Percentiles rank a stretch among this genome's conserved stretches.
These are phyloP conservation scores for Asteroscopus sphinx DNA, from an alignment of 2,888 invertebrate genomes.

Conservation along the genomic window DNA sequence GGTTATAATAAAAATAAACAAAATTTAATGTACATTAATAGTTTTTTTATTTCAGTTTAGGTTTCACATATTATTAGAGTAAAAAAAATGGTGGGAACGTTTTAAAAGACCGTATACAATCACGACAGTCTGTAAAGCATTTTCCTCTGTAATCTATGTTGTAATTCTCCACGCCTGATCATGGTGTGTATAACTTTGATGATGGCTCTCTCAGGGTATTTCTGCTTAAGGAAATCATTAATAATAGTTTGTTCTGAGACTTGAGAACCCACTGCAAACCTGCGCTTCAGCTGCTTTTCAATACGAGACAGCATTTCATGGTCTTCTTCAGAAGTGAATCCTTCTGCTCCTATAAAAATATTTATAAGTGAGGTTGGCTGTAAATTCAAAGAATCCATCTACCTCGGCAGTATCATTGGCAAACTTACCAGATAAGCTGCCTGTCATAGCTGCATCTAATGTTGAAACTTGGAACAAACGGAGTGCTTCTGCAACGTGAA, in stretches of 20 bases:
- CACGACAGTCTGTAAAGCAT: constrained; percentile 98
- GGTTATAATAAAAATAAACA: constrained; percentile 38
- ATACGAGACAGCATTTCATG: constrained; percentile 96
- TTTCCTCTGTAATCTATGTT: constrained; percentile 98
- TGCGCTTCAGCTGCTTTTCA: constrained; percentile 97
- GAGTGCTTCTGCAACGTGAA: constrained; percentile 98
- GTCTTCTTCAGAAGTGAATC: constrained; percentile 98
- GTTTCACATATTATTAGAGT: constrained; percentile 3
- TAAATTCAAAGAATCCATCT: not conserved
- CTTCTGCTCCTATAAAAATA: constrained; percentile 95
- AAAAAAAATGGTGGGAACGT: constrained; percentile 1
- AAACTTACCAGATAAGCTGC: constrained; percentile 94
- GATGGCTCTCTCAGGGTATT: constrained; percentile 96
- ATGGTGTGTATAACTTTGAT: constrained; percentile 97
- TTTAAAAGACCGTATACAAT: constrained; percentile 46
- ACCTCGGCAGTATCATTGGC: not conserved
- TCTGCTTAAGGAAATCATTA: constrained; percentile 95
- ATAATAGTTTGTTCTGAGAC: constrained; percentile 98
- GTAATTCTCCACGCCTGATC: constrained; percentile 98
- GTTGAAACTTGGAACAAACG: constrained; percentile 99
- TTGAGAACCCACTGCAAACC: constrained; percentile 98
- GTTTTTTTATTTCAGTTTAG: constrained; percentile 26
- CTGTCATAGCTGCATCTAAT: constrained; percentile 98
- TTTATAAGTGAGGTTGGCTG: not conserved
- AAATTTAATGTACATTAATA: constrained; percentile 14